phyloP scores from a whole-genome alignment of 2,888 invertebrate genomes.

The Eumacrocentrus americanus region DNA sequence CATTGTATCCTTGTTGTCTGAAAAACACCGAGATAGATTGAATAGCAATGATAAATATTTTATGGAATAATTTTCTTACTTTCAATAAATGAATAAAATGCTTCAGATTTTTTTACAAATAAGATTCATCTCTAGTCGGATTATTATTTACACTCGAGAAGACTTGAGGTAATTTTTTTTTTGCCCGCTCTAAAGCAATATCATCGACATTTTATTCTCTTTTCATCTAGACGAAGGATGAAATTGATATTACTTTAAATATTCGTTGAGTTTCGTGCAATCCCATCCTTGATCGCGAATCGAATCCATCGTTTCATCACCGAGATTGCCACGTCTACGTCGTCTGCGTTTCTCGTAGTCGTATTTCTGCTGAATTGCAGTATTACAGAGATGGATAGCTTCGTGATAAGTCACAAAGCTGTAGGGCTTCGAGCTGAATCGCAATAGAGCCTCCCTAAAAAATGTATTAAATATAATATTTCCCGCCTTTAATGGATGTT shows the following conservation, averaged over 20 bases:
- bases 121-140: no score
- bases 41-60: no score
- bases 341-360: constrained; percentile 50
- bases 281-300: constrained; percentile 55
- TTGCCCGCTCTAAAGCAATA: not conserved
- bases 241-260: constrained; percentile 54
- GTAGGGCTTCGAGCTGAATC: constrained; percentile 86
- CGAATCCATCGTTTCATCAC: constrained; percentile 33
- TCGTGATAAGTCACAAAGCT: constrained; percentile 80
- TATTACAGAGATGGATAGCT: constrained; percentile 82
- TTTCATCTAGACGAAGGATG: constrained; percentile 6
- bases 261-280: constrained; percentile 56
- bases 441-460: constrained; percentile 77
- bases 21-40: no score
- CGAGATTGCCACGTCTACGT: constrained; percentile 36
- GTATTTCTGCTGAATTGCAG: constrained; percentile 84
- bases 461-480: no score
- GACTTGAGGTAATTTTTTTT: constrained; percentile 9
- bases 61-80: no score
- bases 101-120: no score
- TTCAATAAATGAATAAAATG: no score
- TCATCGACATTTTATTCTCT: constrained; percentile 5
- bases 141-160: no score
- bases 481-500: no score
- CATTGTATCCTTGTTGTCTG: constrained; percentile 70